Percentiles rank a stretch among this genome's conserved stretches.
Evolutionary conservation across 2,113 vertebrate species (phyloP).

Genomic region (Otocyon megalotis): DNA sequence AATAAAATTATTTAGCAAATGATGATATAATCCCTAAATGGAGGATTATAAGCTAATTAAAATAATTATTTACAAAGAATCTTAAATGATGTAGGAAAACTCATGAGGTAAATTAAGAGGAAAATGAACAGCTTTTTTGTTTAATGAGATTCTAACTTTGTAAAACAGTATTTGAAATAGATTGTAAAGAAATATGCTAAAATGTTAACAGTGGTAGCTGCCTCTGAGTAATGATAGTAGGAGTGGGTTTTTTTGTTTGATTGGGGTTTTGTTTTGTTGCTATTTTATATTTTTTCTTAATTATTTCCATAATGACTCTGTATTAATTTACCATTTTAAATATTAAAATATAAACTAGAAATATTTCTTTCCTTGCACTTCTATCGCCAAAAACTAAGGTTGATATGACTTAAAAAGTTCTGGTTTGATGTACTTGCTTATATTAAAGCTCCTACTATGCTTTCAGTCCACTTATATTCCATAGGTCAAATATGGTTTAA

Average conservation of each 20-base stretch:
- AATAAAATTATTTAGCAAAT: neutral
- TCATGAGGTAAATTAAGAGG: neutral
- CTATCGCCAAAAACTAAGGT: neutral
- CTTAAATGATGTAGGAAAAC: slow-evolving; percentile 12
- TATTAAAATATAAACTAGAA: neutral
- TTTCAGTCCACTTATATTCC: neutral
- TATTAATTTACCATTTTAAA: slow-evolving; percentile 10
- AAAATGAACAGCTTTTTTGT: neutral
- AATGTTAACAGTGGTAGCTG: neutral
- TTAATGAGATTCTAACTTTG: slow-evolving; percentile 14
- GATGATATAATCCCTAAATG: neutral
- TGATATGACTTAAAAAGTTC: neutral
- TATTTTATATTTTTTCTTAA: neutral
- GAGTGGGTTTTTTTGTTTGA: neutral
- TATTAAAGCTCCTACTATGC: neutral
- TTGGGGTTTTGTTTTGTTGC: neutral
- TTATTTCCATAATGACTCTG: neutral
- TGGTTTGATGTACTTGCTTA: neutral
- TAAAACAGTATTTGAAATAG: neutral
- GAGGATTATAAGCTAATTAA: neutral
- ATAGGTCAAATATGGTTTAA: neutral
- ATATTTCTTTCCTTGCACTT: neutral
- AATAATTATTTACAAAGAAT: slow-evolving; percentile 26
- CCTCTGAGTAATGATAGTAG: neutral
- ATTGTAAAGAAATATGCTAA: slow-evolving; percentile 4